These are phyloP conservation scores for Dasypolia templi DNA, from an alignment of 2,888 invertebrate genomes.

Conservation along the genomic window DNA sequence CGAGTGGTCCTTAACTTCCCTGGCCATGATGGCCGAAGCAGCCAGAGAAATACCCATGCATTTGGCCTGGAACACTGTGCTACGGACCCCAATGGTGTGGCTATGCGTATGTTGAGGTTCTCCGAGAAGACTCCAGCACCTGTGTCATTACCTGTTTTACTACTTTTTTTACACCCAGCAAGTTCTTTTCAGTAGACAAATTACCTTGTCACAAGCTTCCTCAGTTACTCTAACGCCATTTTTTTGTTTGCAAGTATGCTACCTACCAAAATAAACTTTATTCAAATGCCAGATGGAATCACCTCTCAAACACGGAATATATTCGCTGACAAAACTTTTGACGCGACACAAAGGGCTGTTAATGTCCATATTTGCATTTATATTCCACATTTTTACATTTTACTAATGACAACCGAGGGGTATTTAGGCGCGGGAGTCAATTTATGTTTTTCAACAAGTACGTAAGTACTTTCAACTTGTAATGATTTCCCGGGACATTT, in stretches of 20 bases:
- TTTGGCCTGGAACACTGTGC: no score
- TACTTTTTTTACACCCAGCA: not conserved
- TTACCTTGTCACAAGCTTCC: not conserved
- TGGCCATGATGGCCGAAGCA: no score
- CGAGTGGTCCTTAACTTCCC: no score
- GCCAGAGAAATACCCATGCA: no score
- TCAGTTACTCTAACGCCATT: not conserved
- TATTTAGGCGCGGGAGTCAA: conserved; percentile 55
- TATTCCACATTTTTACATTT: conserved; percentile 58
- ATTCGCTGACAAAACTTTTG: conserved; percentile 58
- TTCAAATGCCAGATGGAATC: conserved; percentile 24
- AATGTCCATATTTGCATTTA: conserved; percentile 62
- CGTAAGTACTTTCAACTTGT: conserved; percentile 13
- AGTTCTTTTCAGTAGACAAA: not conserved
- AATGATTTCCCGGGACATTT: conserved; percentile 57
- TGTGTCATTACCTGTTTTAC: no score
- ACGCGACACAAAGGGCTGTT: conserved; percentile 55
- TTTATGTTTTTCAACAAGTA: conserved; percentile 56
- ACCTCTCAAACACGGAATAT: conserved; percentile 45
- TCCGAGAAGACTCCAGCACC: no score
- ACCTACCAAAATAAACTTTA: conserved; percentile 13
- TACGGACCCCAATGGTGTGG: no score
- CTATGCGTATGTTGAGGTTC: no score
- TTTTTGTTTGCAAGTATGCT: not conserved
- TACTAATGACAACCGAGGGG: conserved; percentile 50